Conservation (phyloP, 1,140 invertebrate genomes). For the Drosophila hydei region DNA sequence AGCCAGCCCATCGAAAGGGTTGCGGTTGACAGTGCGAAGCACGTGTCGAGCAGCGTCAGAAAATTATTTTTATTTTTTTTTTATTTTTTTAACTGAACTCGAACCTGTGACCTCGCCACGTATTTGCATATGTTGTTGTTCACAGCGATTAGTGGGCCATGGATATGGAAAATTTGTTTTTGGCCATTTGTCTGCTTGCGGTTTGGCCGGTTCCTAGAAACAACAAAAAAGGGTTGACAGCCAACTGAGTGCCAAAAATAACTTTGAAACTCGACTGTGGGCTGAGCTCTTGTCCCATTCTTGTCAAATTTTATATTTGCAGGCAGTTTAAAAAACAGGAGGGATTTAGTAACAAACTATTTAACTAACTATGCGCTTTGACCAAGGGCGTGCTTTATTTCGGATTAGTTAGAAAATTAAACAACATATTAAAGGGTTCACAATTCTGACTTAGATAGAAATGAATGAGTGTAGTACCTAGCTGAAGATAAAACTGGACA, state of each 20-base stretch:
- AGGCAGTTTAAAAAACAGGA: no score
- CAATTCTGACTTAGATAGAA: no score
- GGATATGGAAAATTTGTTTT: conserved; percentile 49
- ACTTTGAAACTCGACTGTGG: neutral
- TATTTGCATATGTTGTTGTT: conserved; percentile 70
- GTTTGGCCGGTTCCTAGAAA: conserved; percentile 10
- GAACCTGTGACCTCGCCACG: conserved; percentile 22
- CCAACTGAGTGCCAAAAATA: neutral
- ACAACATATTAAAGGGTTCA: no score
- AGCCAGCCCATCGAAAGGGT: conserved; percentile 54
- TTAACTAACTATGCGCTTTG: no score
- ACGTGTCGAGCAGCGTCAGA: conserved; percentile 55
- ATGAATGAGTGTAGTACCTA: no score
- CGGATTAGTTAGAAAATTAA: no score
- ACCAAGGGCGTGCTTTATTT: no score
- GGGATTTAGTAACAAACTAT: no score
- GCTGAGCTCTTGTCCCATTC: neutral
- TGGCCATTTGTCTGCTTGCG: conserved; percentile 34
- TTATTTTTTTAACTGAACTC: conserved; percentile 20
- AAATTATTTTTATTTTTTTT: neutral
- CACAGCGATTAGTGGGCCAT: conserved; percentile 45
- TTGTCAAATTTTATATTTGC: no score
- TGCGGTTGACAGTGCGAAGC: conserved; percentile 51
- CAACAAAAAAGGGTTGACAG: conserved; percentile 14
- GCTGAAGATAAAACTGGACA: no score